Evolutionary conservation across 2,113 vertebrate genomes (phyloP).

Genomic region (Sus scrofa): DNA sequence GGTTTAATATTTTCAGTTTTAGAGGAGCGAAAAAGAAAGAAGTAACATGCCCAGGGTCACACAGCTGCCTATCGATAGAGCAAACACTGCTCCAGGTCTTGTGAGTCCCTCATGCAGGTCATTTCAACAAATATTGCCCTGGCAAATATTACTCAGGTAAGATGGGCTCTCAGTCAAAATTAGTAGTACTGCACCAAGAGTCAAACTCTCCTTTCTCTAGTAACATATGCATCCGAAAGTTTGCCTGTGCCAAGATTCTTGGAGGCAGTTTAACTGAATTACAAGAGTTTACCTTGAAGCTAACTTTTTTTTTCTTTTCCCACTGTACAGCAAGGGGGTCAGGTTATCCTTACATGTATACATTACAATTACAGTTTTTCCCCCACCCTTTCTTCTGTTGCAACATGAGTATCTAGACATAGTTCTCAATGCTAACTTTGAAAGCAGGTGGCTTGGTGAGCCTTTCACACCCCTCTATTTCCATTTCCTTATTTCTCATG

Average conservation of each 20-base stretch:
- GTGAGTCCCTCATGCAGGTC: neutral
- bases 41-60: constrained; percentile 12
- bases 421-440: constrained; percentile 1
- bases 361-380: no score
- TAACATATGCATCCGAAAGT: neutral
- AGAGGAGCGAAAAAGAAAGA: neutral
- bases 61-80: constrained; percentile 11
- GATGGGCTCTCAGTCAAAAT: constrained; percentile 31
- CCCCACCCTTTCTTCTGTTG: no score
- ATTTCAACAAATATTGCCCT: constrained; percentile 50
- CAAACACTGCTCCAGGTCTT: constrained; percentile 21
- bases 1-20: constrained; percentile 33
- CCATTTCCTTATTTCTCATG: constrained; percentile 4
- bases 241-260: constrained; percentile 45
- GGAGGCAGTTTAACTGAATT: neutral
- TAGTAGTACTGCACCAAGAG: neutral
- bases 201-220: neutral
- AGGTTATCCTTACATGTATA: no score
- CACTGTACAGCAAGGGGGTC: no score
- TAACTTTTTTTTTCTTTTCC: no score
- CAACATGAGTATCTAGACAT: no score
- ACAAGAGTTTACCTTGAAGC: constrained; percentile 36
- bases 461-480: neutral
- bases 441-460: neutral
- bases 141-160: constrained; percentile 3